Conservation (phyloP, 2,888 invertebrate species). For the Cephus pygmeus region DNA sequence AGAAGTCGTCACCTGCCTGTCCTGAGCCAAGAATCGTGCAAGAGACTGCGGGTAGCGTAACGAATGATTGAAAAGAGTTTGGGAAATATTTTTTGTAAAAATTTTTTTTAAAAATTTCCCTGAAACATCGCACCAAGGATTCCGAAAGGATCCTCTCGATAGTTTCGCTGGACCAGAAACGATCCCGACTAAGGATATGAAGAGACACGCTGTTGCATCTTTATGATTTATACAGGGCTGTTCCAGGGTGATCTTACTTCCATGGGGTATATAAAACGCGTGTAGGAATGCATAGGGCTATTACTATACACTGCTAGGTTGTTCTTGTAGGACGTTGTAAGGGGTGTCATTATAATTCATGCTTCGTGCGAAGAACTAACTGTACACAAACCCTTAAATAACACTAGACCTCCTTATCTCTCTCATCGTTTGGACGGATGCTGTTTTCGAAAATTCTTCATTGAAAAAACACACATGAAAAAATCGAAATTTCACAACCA, state of each 20-base stretch:
- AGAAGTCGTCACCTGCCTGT: neutral
- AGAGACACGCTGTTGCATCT: neutral
- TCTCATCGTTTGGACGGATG: slow-evolving; percentile 3
- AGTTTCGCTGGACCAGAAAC: neutral
- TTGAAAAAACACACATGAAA: neutral
- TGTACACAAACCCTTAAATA: slow-evolving; percentile 51
- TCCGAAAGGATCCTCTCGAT: neutral
- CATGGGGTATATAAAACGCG: slow-evolving; percentile 14
- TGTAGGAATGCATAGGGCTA: slow-evolving; percentile 29
- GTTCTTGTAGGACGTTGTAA: slow-evolving; percentile 4
- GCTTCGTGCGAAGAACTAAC: slow-evolving; percentile 49
- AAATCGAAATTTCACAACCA: neutral
- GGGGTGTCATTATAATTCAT: slow-evolving; percentile 56
- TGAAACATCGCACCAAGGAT: neutral
- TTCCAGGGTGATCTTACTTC: neutral
- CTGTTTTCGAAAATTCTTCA: neutral
- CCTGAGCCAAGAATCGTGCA: neutral
- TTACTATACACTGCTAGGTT: neutral
- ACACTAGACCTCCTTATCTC: slow-evolving; percentile 20
- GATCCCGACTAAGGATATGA: neutral
- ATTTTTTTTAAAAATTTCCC: neutral
- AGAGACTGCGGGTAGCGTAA: neutral
- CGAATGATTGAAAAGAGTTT: neutral
- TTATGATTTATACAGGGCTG: slow-evolving; percentile 1
- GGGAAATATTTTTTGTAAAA: neutral